phyloP scores from a whole-genome alignment of 2,113 vertebrate genomes.

The Heloderma charlesbogerti region DNA sequence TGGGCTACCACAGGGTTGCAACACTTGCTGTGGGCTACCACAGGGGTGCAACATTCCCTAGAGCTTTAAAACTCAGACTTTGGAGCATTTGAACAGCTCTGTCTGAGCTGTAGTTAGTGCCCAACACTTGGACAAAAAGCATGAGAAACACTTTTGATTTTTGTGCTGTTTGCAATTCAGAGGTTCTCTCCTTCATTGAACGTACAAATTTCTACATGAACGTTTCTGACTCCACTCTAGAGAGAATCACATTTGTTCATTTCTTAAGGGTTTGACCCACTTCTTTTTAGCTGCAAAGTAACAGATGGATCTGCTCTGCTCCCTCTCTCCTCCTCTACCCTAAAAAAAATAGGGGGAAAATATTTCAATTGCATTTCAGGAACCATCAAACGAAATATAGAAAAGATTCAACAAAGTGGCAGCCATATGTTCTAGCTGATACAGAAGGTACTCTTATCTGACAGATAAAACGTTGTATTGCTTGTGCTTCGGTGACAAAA shows the following conservation, averaged over 20 bases:
- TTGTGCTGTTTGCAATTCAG: not conserved
- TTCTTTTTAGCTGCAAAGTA: not conserved
- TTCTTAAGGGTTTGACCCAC: not conserved
- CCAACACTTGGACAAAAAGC: not conserved
- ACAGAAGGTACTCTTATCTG: conserved; percentile 16
- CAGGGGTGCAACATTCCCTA: not conserved
- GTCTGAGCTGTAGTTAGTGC: not conserved
- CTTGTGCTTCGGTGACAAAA: conserved; percentile 16
- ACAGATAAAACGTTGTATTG: conserved; percentile 12
- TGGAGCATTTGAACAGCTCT: not conserved
- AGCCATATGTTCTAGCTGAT: not conserved
- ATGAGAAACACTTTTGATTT: not conserved
- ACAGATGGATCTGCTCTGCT: not conserved
- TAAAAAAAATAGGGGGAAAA: not conserved
- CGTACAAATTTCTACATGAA: not conserved
- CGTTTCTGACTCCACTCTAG: not conserved
- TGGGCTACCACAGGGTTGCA: not conserved
- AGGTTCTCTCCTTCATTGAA: not conserved
- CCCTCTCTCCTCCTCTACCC: not conserved
- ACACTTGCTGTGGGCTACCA: not conserved
- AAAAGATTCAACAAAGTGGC: not conserved
- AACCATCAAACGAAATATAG: not conserved
- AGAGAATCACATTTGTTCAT: not conserved
- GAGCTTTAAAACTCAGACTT: not conserved
- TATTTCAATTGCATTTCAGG: not conserved